Percentiles rank a stretch among this genome's conserved stretches.
These are phyloP conservation scores for Drosophila parthenogenetica DNA, from an alignment of 2,888 invertebrate genomes.

Conservation along the genomic window DNA sequence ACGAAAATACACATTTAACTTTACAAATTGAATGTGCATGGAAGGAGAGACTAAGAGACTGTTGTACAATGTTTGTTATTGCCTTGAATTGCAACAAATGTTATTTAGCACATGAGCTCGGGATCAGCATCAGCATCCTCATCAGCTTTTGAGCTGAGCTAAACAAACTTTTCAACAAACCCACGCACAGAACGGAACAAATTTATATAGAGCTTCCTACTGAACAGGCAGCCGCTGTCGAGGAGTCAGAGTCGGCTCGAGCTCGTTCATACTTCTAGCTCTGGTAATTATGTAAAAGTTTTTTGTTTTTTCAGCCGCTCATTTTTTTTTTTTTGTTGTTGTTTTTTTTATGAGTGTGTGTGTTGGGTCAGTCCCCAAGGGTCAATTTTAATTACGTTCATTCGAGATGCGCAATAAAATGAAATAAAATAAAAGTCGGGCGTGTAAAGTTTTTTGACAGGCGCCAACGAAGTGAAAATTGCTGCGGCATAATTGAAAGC, in stretches of 20 bases:
- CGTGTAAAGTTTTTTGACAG: slow-evolving; percentile 70
- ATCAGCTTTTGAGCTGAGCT: slow-evolving; percentile 26
- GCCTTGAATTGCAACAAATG: slow-evolving; percentile 48
- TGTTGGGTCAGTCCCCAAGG: slow-evolving; percentile 59
- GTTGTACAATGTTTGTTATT: slow-evolving; percentile 39
- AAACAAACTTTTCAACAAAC: slow-evolving; percentile 8
- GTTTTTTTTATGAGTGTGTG: neutral
- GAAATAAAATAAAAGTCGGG: slow-evolving; percentile 47
- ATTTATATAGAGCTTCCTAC: slow-evolving; percentile 39
- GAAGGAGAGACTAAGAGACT: slow-evolving; percentile 1
- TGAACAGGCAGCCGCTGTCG: no score
- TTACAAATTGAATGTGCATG: slow-evolving; percentile 67
- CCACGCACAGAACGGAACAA: slow-evolving; percentile 1
- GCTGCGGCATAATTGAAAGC: slow-evolving; percentile 70
- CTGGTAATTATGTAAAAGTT: slow-evolving; percentile 57
- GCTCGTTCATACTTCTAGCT: slow-evolving; percentile 27
- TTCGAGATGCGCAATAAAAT: slow-evolving; percentile 56
- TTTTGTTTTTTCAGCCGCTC: slow-evolving; percentile 31
- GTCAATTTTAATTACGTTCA: slow-evolving; percentile 80
- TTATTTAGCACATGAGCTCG: slow-evolving; percentile 55
- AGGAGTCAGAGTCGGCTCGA: neutral
- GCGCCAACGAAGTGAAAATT: slow-evolving; percentile 77
- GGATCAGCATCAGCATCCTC: neutral
- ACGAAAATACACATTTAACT: slow-evolving; percentile 41
- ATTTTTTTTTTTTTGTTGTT: slow-evolving; percentile 20